These are phyloP conservation scores for Bucco capensis DNA, from an alignment of 2,113 vertebrate genomes.

Conservation along the genomic window DNA sequence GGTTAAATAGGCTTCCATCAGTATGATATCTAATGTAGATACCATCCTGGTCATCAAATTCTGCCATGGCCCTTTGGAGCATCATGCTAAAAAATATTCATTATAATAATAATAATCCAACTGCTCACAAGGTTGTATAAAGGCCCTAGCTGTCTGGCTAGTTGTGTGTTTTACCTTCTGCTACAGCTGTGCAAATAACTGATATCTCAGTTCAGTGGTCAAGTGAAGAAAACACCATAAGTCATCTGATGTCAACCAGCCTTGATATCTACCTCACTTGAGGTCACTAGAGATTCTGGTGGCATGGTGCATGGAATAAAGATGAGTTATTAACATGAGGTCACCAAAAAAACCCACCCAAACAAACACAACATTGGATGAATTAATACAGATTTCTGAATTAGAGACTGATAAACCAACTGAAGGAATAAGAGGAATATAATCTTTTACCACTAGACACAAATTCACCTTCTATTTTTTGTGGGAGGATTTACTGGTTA, in stretches of 20 bases:
- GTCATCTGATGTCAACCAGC: neutral
- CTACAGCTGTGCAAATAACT: conserved; percentile 9
- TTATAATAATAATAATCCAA: neutral
- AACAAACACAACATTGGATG: neutral
- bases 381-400: neutral
- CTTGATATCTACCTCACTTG: neutral
- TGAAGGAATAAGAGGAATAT: neutral
- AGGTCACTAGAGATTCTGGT: neutral
- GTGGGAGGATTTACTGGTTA: neutral
- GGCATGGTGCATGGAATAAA: neutral
- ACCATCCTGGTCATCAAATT: no score
- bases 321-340: neutral
- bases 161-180: neutral
- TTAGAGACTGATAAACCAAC: neutral
- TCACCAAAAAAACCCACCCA: neutral
- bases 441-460: neutral
- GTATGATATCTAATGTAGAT: no score
- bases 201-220: neutral
- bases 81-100: neutral
- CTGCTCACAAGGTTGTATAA: neutral
- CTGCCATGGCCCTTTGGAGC: no score
- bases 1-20: no score
- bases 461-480: neutral
- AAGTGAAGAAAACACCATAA: neutral
- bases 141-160: neutral